Conservation (phyloP, 2,797 vertebrate species). For the Uromys caudimaculatus region DNA sequence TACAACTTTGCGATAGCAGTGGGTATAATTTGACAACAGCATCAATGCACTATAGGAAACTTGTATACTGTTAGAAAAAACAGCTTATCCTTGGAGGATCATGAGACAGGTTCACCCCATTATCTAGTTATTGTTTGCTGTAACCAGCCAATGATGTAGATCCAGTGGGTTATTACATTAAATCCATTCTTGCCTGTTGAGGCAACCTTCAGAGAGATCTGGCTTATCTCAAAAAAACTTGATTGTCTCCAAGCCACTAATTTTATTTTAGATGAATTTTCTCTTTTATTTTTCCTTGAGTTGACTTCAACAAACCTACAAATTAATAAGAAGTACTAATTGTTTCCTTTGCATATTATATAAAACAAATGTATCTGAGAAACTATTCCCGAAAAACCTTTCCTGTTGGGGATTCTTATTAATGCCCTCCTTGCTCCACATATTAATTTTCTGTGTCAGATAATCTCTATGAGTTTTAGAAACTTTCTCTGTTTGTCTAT, state of each 20-base stretch:
- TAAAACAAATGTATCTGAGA: not conserved
- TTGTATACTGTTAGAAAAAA: not conserved
- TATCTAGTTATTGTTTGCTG: not conserved
- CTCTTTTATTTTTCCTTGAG: not conserved
- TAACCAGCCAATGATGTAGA: not conserved
- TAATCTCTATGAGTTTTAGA: not conserved
- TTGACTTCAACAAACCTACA: not conserved
- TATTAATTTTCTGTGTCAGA: not conserved
- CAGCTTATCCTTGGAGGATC: not conserved
- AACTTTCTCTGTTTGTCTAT: not conserved
- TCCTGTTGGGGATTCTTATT: not conserved
- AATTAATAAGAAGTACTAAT: not conserved
- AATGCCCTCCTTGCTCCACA: not conserved
- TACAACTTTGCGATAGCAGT: not conserved
- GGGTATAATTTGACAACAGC: not conserved
- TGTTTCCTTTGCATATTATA: slow-evolving; percentile 14
- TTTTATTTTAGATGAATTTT: slow-evolving; percentile 44
- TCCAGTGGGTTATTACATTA: not conserved
- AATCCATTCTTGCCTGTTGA: not conserved
- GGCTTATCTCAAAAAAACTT: slow-evolving; percentile 29
- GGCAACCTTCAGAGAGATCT: not conserved
- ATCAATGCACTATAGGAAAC: not conserved
- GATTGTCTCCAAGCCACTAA: not conserved
- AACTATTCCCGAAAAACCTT: not conserved
- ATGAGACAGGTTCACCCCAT: not conserved